Conservation (phyloP, 2,888 invertebrate species). For the Hirudinaria manillensis region DNA sequence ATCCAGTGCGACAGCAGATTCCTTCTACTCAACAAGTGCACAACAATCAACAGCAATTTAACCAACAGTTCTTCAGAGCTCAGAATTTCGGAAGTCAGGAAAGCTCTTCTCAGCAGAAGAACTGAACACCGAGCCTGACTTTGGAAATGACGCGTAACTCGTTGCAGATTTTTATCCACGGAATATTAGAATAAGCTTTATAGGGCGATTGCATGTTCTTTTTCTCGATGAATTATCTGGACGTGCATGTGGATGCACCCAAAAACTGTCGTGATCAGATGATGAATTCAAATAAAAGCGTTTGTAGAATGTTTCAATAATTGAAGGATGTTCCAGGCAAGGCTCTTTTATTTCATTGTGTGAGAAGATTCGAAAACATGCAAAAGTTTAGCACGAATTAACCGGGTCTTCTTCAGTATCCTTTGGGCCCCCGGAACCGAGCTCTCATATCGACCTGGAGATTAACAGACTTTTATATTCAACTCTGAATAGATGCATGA, state of each 20-base stretch:
- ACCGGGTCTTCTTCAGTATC: constrained; percentile 38
- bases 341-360: not conserved
- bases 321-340: not conserved
- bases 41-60: not conserved
- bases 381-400: not conserved
- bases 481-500: no score
- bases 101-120: not conserved
- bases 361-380: not conserved
- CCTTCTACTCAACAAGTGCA: not conserved
- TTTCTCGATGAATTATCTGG: no score
- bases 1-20: not conserved
- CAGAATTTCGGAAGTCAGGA: not conserved
- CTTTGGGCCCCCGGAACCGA: constrained; percentile 44
- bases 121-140: not conserved
- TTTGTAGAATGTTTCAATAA: not conserved
- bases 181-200: no score
- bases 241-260: no score
- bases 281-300: not conserved
- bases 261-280: no score
- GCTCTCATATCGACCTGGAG: constrained; percentile 45
- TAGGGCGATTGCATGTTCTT: no score
- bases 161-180: no score
- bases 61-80: not conserved
- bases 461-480: constrained; percentile 14
- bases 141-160: no score